phyloP scores from a whole-genome alignment of 2,888 invertebrate species.

The Melinopterus prodromus region DNA sequence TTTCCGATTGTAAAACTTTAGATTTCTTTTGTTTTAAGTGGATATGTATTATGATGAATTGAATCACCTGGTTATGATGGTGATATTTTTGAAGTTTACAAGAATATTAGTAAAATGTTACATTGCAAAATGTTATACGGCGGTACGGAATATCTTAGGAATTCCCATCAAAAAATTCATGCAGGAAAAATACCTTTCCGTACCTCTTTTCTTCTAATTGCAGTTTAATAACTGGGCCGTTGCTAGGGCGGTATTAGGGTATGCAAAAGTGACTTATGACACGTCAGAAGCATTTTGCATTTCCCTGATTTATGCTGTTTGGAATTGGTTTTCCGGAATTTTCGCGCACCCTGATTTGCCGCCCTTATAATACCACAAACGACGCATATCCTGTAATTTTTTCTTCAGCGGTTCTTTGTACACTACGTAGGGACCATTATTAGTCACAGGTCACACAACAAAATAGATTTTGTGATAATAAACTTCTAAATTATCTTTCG shows the following conservation, averaged over 20 bases:
- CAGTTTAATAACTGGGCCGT: constrained; percentile 32
- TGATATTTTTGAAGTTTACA: too few species aligned
- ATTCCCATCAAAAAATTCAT: neutral
- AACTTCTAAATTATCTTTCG: too few species aligned
- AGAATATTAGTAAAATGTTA: too few species aligned
- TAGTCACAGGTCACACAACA: too few species aligned
- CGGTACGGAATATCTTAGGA: neutral
- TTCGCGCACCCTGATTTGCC: constrained; percentile 56
- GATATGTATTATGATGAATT: neutral
- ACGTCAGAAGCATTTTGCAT: constrained; percentile 58
- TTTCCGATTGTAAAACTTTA: neutral
- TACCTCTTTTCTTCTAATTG: constrained; percentile 17
- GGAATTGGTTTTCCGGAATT: constrained; percentile 58
- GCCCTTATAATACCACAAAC: constrained; percentile 38
- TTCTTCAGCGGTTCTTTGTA: neutral
- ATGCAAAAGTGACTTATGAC: constrained; percentile 56
- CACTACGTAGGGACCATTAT: too few species aligned
- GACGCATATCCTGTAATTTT: neutral
- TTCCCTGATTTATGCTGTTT: constrained; percentile 58
- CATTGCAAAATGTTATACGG: neutral
- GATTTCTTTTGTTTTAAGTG: neutral
- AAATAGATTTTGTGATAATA: too few species aligned
- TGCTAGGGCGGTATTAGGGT: constrained; percentile 45
- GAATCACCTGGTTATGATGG: too few species aligned
- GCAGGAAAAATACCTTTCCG: neutral